Conservation (phyloP, 1,140 invertebrate genomes). For the Drosophila novamexicana region DNA sequence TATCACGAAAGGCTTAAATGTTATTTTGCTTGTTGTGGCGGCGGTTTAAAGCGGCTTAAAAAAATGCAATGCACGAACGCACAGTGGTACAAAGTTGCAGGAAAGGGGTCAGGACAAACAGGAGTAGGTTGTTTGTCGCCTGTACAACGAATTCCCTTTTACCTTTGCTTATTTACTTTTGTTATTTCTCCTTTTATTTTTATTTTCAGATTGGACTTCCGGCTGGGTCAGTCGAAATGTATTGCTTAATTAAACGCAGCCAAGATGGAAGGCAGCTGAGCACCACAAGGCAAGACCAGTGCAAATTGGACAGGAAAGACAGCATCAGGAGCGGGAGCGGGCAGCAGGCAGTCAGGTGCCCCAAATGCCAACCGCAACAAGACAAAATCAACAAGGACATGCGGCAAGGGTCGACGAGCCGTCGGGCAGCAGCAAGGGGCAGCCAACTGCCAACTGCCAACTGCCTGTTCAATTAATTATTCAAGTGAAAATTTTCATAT, state of each 20-base stretch:
- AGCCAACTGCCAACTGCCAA: conserved; percentile 12
- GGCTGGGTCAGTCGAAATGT: conserved; percentile 27
- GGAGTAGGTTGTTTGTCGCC: neutral
- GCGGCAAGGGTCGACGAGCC: conserved; percentile 12
- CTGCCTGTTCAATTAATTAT: conserved; percentile 80
- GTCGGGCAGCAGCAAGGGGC: neutral
- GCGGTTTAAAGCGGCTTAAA: conserved; percentile 78
- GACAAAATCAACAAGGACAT: conserved; percentile 57
- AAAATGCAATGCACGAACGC: conserved; percentile 39
- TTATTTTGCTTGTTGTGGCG: conserved; percentile 78
- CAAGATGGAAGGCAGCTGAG: conserved; percentile 16
- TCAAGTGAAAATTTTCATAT: conserved; percentile 84
- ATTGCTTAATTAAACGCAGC: conserved; percentile 69
- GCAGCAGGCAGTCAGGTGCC: neutral
- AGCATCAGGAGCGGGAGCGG: neutral
- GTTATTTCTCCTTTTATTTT: conserved; percentile 4
- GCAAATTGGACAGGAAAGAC: conserved; percentile 30
- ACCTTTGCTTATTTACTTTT: conserved; percentile 1
- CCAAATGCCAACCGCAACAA: conserved; percentile 63
- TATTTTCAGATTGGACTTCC: conserved; percentile 17
- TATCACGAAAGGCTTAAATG: conserved; percentile 82
- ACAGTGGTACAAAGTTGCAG: conserved; percentile 11
- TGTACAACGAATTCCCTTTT: neutral
- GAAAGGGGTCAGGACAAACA: neutral
- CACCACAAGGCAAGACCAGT: conserved; percentile 44